phyloP scores from a whole-genome alignment of 2,113 vertebrate genomes.

The Epinephelus fuscoguttatus region DNA sequence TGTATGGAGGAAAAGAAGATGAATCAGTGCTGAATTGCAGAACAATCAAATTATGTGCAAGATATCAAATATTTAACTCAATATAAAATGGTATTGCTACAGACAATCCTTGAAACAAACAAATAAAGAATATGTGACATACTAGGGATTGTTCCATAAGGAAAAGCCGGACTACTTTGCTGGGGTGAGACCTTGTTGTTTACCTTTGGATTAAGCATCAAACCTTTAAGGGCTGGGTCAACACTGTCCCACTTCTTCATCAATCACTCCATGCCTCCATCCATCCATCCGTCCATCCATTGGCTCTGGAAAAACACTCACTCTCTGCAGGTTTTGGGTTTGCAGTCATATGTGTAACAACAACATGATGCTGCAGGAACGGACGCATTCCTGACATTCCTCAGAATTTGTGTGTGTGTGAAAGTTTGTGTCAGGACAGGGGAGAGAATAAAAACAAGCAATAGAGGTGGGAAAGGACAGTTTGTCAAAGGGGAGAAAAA shows the following conservation, averaged over 20 bases:
- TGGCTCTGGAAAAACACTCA: slow-evolving; percentile 69
- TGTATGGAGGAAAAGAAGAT: neutral
- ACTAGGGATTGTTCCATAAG: neutral
- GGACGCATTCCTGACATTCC: slow-evolving; percentile 79
- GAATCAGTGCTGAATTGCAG: neutral
- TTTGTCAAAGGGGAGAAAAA: slow-evolving; percentile 21
- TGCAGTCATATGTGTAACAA: slow-evolving; percentile 77
- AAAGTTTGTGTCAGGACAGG: slow-evolving; percentile 42
- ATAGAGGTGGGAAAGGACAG: slow-evolving; percentile 4
- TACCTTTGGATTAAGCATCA: slow-evolving; percentile 41
- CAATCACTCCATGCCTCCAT: slow-evolving; percentile 60
- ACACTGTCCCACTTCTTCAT: slow-evolving; percentile 61
- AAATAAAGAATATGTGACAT: neutral
- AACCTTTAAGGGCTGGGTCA: slow-evolving; percentile 43
- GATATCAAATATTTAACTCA: neutral
- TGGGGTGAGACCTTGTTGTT: slow-evolving; percentile 34
- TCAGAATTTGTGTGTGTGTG: slow-evolving; percentile 47
- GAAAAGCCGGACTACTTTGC: neutral
- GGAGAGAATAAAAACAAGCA: slow-evolving; percentile 31
- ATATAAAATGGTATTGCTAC: neutral
- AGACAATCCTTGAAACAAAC: neutral
- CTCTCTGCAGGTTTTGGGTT: slow-evolving; percentile 74
- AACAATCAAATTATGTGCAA: neutral
- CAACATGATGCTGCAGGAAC: slow-evolving; percentile 80
- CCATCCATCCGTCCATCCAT: slow-evolving; percentile 50